phyloP scores from a whole-genome alignment of 92 coral and sea anemone species.

The Anthopleura xanthogrammica region DNA sequence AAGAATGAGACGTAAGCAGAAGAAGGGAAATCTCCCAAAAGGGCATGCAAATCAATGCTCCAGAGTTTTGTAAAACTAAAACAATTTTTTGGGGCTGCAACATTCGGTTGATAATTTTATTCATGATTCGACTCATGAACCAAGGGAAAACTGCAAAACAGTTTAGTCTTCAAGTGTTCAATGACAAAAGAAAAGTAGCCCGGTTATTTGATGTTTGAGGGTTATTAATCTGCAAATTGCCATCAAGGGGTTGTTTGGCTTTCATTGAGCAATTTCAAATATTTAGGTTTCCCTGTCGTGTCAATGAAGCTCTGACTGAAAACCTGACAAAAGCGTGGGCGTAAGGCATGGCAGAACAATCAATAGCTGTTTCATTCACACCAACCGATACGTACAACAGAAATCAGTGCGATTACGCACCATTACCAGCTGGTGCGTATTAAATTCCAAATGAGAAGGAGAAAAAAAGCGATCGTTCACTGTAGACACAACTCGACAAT shows the following conservation, averaged over 20 bases:
- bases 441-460: slow-evolving; percentile 4
- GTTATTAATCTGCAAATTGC: neutral
- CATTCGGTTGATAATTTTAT: too few relatives aligned
- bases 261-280: neutral
- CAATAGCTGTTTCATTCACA: slow-evolving; percentile 30
- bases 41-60: neutral
- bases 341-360: slow-evolving; percentile 4
- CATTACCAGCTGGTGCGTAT: slow-evolving; percentile 14
- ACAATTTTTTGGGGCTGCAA: too few relatives aligned
- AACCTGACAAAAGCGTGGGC: slow-evolving; percentile 19
- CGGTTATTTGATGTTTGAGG: neutral
- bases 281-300: neutral
- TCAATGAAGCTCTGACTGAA: neutral
- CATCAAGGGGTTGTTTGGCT: neutral
- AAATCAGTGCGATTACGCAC: slow-evolving; percentile 23
- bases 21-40: neutral
- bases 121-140: too few relatives aligned
- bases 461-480: neutral
- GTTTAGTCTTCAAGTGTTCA: neutral
- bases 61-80: too few relatives aligned
- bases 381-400: slow-evolving; percentile 17
- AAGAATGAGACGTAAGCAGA: neutral
- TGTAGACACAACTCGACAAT: neutral
- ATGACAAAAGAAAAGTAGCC: neutral
- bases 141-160: too few relatives aligned